Evolutionary conservation across 2,888 invertebrate genomes (phyloP).

Genomic region (Drosophila pegasa): DNA sequence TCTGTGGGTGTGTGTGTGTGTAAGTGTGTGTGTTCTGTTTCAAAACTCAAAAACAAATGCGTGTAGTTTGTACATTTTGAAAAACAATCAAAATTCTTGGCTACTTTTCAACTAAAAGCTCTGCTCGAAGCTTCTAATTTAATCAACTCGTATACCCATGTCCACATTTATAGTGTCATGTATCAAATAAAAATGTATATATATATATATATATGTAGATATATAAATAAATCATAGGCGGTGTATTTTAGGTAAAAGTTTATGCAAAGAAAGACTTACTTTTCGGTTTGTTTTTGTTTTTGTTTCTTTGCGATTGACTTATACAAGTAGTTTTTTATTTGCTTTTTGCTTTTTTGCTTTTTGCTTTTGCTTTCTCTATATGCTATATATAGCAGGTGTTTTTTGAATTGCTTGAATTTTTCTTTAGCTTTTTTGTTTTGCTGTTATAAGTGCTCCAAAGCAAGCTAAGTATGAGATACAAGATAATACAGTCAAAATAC

Average conservation of each 20-base stretch:
- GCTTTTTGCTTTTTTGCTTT: constrained; percentile 45
- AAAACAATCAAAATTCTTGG: constrained; percentile 16
- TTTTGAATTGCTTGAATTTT: constrained; percentile 56
- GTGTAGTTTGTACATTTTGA: constrained; percentile 13
- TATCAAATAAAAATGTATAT: not conserved
- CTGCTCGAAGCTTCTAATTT: constrained; percentile 5
- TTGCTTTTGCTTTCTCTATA: constrained; percentile 36
- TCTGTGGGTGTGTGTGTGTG: not conserved
- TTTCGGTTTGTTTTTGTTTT: constrained; percentile 69
- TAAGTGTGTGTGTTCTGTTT: constrained; percentile 29
- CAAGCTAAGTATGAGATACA: constrained; percentile 85
- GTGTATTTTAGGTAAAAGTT: constrained; percentile 55
- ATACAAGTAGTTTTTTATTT: constrained; percentile 56
- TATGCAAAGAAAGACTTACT: constrained; percentile 72
- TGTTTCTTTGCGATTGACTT: constrained; percentile 68
- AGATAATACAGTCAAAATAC: constrained; percentile 82
- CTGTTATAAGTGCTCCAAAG: constrained; percentile 85
- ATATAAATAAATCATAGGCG: constrained; percentile 14
- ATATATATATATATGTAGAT: constrained; percentile 21
- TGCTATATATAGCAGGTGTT: constrained; percentile 56
- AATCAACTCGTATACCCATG: not conserved
- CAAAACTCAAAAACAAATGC: constrained; percentile 35
- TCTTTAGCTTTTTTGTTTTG: constrained; percentile 72
- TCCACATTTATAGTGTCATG: constrained; percentile 17
- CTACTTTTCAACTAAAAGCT: constrained; percentile 24